Evolutionary conservation across 2,888 invertebrate species (phyloP).

Genomic region (Epistrophe eligans): DNA sequence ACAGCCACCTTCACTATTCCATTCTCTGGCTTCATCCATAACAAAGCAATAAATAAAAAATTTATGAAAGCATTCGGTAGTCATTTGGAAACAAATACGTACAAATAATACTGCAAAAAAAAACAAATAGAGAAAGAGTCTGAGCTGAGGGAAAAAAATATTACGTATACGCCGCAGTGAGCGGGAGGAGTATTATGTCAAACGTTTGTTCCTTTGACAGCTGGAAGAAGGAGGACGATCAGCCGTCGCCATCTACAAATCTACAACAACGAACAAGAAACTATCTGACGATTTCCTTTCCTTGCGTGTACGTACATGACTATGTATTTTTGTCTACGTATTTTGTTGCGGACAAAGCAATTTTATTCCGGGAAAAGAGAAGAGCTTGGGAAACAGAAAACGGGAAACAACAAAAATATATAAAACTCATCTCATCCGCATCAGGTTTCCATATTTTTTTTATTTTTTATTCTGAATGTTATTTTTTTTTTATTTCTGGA

Average conservation of each 20-base stretch:
- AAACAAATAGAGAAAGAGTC: constrained; percentile 26
- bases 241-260: constrained; percentile 49
- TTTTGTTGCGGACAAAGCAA: constrained; percentile 69
- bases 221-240: constrained; percentile 51
- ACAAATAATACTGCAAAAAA: constrained; percentile 66
- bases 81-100: constrained; percentile 72
- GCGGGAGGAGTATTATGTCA: constrained; percentile 53
- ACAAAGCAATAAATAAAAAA: constrained; percentile 75
- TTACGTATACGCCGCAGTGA: constrained; percentile 73
- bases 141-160: constrained; percentile 25
- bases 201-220: constrained; percentile 64
- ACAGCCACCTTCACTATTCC: too few relatives aligned
- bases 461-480: constrained; percentile 8
- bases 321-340: constrained; percentile 30
- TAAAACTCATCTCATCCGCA: constrained; percentile 64
- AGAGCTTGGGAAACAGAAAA: constrained; percentile 5
- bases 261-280: constrained; percentile 48
- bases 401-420: constrained; percentile 15
- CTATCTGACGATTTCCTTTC: constrained; percentile 48
- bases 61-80: constrained; percentile 76
- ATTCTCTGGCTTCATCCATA: constrained; percentile 36
- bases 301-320: background rate
- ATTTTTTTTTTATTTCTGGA: background rate
- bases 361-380: constrained; percentile 34
- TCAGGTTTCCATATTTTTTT: constrained; percentile 62